Percentiles rank a stretch among this genome's conserved stretches.
phyloP scores from a whole-genome alignment of 2,113 vertebrate species.

The Apodemus sylvaticus region DNA sequence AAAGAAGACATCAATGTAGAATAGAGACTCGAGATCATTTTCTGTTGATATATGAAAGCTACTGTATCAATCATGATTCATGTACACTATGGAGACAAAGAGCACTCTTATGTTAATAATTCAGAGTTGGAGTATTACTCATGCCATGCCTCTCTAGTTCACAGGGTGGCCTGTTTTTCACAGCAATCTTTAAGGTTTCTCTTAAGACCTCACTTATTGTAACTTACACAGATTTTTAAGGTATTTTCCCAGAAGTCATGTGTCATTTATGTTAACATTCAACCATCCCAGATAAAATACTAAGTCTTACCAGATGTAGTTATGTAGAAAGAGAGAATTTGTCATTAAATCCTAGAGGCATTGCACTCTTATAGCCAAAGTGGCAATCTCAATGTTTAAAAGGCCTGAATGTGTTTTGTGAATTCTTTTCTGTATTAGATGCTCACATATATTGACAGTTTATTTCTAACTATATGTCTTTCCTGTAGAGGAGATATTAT shows the following conservation, averaged over 20 bases:
- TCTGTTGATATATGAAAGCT: not conserved
- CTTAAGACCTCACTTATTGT: not conserved
- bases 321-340: not conserved
- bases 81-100: not conserved
- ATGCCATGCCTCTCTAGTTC: not conserved
- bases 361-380: not conserved
- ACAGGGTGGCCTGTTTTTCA: not conserved
- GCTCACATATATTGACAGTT: not conserved
- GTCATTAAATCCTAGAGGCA: not conserved
- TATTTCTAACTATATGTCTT: not conserved
- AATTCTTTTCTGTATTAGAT: not conserved
- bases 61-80: not conserved
- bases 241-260: not conserved
- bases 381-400: not conserved
- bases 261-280: not conserved
- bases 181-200: not conserved
- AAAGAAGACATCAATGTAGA: constrained; percentile 34
- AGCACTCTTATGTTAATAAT: not conserved
- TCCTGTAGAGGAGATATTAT: not conserved
- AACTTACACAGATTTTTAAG: not conserved
- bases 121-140: not conserved
- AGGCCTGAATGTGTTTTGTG: not conserved
- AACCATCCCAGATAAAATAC: not conserved
- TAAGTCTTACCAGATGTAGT: not conserved
- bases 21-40: not conserved